Conservation (phyloP, 2,113 vertebrate species). For the Esox niger region DNA sequence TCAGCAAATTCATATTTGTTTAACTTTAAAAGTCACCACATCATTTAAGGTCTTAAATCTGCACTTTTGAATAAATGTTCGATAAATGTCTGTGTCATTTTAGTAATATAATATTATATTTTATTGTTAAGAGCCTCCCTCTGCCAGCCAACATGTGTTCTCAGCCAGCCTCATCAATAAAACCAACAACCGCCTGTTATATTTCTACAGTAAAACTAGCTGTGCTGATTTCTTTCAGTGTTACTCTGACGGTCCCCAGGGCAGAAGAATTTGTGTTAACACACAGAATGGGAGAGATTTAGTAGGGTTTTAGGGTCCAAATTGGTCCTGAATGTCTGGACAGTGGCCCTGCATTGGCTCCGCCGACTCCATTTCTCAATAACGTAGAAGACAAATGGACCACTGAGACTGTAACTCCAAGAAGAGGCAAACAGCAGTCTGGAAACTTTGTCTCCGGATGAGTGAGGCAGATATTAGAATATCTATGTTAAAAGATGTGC, state of each 20-base stretch:
- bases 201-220: constrained; percentile 54
- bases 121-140: no score
- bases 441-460: neutral
- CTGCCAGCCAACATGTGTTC: no score
- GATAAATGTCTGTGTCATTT: no score
- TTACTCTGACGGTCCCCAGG: constrained; percentile 40
- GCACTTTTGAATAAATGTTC: no score
- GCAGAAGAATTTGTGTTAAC: constrained; percentile 56
- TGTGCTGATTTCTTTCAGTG: constrained; percentile 56
- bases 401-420: constrained; percentile 20
- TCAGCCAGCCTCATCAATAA: constrained; percentile 35
- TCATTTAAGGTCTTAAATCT: no score
- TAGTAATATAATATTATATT: no score
- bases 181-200: constrained; percentile 29
- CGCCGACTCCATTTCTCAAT: constrained; percentile 20
- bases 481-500: no score
- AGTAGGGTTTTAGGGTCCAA: constrained; percentile 17
- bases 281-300: constrained; percentile 27
- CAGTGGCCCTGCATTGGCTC: constrained; percentile 31
- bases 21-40: no score
- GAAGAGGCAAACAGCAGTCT: constrained; percentile 12
- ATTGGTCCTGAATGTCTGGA: constrained; percentile 27
- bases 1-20: no score
- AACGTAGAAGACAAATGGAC: constrained; percentile 20
- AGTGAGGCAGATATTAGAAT: no score